Percentiles rank a stretch among this genome's conserved stretches.
Evolutionary conservation across 37 sponge, comb jelly and placozoan genomes (phyloP).

Genomic region (Tethya wilhelma): DNA sequence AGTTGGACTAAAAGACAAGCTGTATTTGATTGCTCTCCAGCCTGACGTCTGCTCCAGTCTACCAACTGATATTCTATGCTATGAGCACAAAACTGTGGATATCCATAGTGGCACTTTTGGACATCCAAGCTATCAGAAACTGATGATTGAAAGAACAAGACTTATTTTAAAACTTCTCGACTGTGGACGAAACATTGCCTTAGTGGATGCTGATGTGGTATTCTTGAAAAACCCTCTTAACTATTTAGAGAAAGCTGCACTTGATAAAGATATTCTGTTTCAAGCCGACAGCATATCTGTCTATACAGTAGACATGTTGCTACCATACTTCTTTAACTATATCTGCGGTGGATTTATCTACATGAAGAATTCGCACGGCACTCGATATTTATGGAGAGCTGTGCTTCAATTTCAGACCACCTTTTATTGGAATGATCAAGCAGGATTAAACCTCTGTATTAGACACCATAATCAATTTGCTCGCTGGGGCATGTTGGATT

Average conservation of each 20-base stretch:
- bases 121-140: constrained; percentile 43
- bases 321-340: constrained; percentile 37
- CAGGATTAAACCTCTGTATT: constrained; percentile 65
- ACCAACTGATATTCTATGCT: constrained; percentile 23
- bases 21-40: constrained; percentile 32
- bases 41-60: constrained; percentile 26
- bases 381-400: too few relatives aligned
- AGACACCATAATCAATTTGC: constrained; percentile 31
- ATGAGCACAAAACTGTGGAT: constrained; percentile 9
- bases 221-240: constrained; percentile 44
- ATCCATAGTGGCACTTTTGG: constrained; percentile 26
- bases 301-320: constrained; percentile 17
- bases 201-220: constrained; percentile 46
- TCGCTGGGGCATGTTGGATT: constrained; percentile 31
- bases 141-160: constrained; percentile 55
- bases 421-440: too few relatives aligned
- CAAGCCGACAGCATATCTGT: constrained; percentile 49
- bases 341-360: constrained; percentile 64
- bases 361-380: too few relatives aligned
- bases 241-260: neutral
- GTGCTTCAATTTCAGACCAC: constrained; percentile 41
- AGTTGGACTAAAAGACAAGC: constrained; percentile 38
- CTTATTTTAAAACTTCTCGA: constrained; percentile 29
- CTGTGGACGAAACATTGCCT: constrained; percentile 11
- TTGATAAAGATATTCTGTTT: constrained; percentile 38